Conservation (phyloP, 1,140 invertebrate genomes). For the Ridgeia piscesae region DNA sequence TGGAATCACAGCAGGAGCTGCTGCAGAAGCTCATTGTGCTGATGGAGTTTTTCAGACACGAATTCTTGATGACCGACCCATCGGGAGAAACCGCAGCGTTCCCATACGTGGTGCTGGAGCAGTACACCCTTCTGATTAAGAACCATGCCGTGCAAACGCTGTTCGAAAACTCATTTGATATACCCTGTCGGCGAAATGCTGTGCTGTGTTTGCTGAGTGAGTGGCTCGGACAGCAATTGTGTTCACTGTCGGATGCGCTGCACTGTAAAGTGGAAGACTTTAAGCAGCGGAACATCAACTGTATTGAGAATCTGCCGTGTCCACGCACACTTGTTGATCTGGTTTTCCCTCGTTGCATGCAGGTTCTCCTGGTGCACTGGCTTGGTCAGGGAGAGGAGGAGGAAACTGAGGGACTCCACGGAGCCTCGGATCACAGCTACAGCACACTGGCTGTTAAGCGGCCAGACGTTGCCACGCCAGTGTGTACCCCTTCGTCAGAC, state of each 20-base stretch:
- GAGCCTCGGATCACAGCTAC: conserved; percentile 12
- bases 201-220: conserved; percentile 35
- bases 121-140: conserved; percentile 19
- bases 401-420: not conserved
- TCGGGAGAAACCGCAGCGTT: not conserved
- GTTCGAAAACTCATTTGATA: conserved; percentile 23
- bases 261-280: conserved; percentile 34
- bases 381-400: conserved; percentile 23
- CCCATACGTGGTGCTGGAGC: conserved; percentile 13
- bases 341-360: conserved; percentile 46
- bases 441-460: not conserved
- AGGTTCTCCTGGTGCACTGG: conserved; percentile 36
- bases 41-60: not conserved
- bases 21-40: not conserved
- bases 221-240: conserved; percentile 41
- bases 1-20: not conserved
- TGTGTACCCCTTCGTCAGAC: not conserved
- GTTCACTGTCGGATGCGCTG: conserved; percentile 34
- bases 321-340: conserved; percentile 34
- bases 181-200: conserved; percentile 30
- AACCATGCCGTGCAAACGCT: not conserved
- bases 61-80: not conserved
- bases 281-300: conserved; percentile 38
- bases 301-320: conserved; percentile 42
- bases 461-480: not conserved